A percentile compares a stretch with the other conserved stretches of the same genome.
These are phyloP conservation scores for Cyrtodaria siliqua DNA, from an alignment of 2,888 invertebrate species.

Conservation along the genomic window DNA sequence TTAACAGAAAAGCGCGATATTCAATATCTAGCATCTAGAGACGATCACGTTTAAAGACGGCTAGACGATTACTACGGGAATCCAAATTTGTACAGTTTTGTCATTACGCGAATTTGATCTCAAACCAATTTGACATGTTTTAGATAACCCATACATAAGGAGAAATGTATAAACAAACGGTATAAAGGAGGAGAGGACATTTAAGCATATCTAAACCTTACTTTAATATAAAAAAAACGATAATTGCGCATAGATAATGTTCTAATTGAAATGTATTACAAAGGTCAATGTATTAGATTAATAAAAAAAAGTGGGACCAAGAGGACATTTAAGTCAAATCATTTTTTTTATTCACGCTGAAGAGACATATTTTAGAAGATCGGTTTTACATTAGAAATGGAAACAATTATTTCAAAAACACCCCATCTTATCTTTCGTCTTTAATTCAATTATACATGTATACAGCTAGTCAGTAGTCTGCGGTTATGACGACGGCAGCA, in stretches of 20 bases:
- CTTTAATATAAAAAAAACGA: not conserved
- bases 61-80: not conserved
- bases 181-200: too few species aligned
- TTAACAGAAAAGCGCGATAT: slow-evolving; percentile 32
- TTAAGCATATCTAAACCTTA: too few species aligned
- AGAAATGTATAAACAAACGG: not conserved
- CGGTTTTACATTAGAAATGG: too few species aligned
- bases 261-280: slow-evolving; percentile 23
- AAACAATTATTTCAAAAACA: too few species aligned
- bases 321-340: not conserved
- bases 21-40: slow-evolving; percentile 2
- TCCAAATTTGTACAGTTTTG: not conserved
- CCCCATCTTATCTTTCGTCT: too few species aligned
- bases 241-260: slow-evolving; percentile 24
- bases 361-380: too few species aligned
- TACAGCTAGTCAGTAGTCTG: too few species aligned
- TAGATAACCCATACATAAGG: slow-evolving; percentile 30
- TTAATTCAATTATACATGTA: too few species aligned
- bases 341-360: too few species aligned
- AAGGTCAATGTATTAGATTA: too few species aligned
- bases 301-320: slow-evolving; percentile 10
- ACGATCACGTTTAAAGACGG: not conserved
- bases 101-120: slow-evolving; percentile 29
- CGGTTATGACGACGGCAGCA: too few species aligned
- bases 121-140: slow-evolving; percentile 30